Conservation (phyloP, 2,888 invertebrate genomes). For the Cerastis rubricosa region DNA sequence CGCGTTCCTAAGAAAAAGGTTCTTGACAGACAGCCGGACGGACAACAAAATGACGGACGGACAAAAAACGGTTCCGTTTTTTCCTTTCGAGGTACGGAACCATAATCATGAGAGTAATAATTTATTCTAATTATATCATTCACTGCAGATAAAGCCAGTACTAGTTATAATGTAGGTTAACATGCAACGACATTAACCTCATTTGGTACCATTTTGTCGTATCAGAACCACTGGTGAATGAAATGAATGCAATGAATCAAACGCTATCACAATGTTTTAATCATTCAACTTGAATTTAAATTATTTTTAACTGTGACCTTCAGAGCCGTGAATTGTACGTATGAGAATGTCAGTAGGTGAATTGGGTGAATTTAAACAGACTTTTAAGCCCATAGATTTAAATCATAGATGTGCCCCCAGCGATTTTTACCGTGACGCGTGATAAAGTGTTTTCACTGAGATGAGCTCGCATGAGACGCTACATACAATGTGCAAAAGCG, state of each 20-base stretch:
- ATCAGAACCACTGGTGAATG: conserved; percentile 25
- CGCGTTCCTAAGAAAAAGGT: too few species aligned
- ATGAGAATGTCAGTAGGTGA: conserved; percentile 3
- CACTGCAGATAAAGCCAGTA: conserved; percentile 21
- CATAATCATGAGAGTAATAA: background rate
- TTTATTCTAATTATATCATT: conserved; percentile 3
- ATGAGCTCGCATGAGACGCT: background rate
- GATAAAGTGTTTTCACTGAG: background rate
- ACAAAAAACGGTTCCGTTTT: too few species aligned
- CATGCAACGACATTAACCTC: conserved; percentile 56
- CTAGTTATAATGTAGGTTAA: conserved; percentile 48
- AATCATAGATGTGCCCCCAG: background rate
- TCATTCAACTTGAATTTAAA: conserved; percentile 45
- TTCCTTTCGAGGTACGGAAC: too few species aligned
- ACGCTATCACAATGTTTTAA: conserved; percentile 10
- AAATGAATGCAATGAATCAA: conserved; percentile 46
- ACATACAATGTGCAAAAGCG: too few species aligned
- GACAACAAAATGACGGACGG: too few species aligned
- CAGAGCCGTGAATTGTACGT: conserved; percentile 22
- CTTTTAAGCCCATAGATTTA: background rate
- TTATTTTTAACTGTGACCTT: conserved; percentile 48
- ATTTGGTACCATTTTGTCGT: conserved; percentile 39
- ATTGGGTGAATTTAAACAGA: conserved; percentile 8
- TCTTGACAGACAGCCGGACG: too few species aligned
- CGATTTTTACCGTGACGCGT: background rate